These are phyloP conservation scores for Mycteria americana DNA, from an alignment of 2,797 vertebrate genomes.

Conservation along the genomic window DNA sequence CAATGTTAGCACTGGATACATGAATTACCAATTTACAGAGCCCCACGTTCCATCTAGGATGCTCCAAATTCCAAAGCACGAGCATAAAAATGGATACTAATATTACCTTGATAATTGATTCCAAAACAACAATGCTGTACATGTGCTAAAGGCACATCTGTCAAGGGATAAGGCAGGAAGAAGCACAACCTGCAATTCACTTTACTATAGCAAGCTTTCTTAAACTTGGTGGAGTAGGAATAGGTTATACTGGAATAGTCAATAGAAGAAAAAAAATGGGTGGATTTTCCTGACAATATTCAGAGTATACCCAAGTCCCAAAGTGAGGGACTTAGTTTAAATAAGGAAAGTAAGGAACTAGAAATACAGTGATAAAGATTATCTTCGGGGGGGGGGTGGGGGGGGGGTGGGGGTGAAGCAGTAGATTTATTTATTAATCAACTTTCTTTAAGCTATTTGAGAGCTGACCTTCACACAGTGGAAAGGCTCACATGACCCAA, in stretches of 20 bases:
- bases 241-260: not conserved
- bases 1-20: not conserved
- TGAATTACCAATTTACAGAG: not conserved
- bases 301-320: not conserved
- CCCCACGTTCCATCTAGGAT: not conserved
- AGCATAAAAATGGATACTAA: not conserved
- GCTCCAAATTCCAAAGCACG: not conserved
- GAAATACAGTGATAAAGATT: not conserved
- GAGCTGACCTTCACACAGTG: not conserved
- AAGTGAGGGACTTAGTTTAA: not conserved
- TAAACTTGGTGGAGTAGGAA: not conserved
- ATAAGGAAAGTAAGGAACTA: not conserved
- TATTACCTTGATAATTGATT: not conserved
- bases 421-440: not conserved
- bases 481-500: not conserved
- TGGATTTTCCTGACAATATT: not conserved
- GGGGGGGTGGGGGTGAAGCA: fast-evolving
- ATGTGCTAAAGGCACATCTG: not conserved
- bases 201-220: not conserved
- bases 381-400: no score
- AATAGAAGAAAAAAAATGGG: not conserved
- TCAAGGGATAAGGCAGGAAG: not conserved
- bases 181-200: not conserved
- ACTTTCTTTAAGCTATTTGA: not conserved
- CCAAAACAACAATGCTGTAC: not conserved